These are phyloP conservation scores for Altica lythri DNA, from an alignment of 2,888 invertebrate genomes.

Conservation along the genomic window DNA sequence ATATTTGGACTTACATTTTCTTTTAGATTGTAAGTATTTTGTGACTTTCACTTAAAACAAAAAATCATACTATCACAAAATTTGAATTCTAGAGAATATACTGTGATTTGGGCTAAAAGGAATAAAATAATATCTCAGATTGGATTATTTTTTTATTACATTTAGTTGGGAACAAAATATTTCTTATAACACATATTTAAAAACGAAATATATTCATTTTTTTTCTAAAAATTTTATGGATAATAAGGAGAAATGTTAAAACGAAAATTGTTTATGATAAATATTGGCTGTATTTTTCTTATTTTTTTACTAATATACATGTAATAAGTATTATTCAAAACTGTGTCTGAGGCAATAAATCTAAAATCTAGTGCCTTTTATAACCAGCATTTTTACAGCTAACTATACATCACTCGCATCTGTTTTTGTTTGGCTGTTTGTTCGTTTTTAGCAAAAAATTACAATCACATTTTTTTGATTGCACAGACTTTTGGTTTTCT, in stretches of 20 bases:
- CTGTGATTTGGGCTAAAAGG: neutral
- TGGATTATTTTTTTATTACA: neutral
- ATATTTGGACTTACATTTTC: conserved; percentile 14
- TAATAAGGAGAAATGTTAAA: too few species aligned
- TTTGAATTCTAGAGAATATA: neutral
- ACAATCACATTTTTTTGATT: conserved; percentile 22
- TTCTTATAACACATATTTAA: neutral
- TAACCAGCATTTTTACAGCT: neutral
- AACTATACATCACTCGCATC: neutral
- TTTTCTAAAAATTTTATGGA: too few species aligned
- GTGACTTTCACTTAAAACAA: neutral
- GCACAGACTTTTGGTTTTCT: conserved; percentile 38
- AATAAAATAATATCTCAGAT: neutral
- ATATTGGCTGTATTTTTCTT: too few species aligned
- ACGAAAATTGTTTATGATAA: too few species aligned
- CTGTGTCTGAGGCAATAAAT: neutral
- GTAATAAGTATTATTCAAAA: neutral
- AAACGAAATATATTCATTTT: too few species aligned
- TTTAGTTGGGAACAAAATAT: neutral
- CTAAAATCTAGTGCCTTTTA: conserved; percentile 7
- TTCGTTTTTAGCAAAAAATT: conserved; percentile 3
- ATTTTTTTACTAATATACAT: neutral
- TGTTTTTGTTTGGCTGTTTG: neutral
- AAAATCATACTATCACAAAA: neutral
- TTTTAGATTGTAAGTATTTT: conserved; percentile 4